Base-by-base conservation (phyloP, 2,888 invertebrate species). In the Harpagoxenus sublaevis region DNA sequence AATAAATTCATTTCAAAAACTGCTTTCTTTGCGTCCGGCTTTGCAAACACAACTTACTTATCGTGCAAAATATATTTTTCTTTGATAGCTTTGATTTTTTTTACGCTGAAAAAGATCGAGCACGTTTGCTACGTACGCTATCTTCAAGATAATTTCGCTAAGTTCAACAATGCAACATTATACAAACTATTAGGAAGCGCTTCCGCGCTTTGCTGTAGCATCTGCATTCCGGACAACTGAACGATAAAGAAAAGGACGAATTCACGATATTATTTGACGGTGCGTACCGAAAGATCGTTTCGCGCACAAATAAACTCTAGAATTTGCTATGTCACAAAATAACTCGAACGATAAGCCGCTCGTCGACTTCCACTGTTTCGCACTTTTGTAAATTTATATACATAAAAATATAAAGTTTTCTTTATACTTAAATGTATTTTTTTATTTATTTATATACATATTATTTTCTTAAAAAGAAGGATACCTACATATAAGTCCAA, bases 121-220 rank as follows among this genome's bases (percentile, higher is more conserved):
- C 12, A n/a, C 12, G n/a, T n/a, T n/a, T n/a, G n/a, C n/a, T n/a
- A n/a, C n/a, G 15, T 75, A 9, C 62, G 35, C 35, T 75, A 75
- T 75, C 75, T 62, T 2, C 75, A 75, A 75, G 63, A 48, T 63
- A 1, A 15, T 48, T n/a, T 45, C 18, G 5, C 2, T 3, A 57
- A 60, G 45, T 70, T 70, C 35, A 68, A 51, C 70, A 35, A 23
- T 12, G 35, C 35, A 35, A 45, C 0, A 23, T 60, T n/a, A 9
- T 48, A 23, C 10, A 3, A 65, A 65, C 42, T 39, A 63, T 39
- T 39, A 63, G 39, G 39, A 73, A 57, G 39, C 9, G 23, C 6
- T 23, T 39, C 39, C 53, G 23, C 2, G 0, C 9, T 57, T 57
- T 51, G 3, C 31, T 55, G 60, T 10, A 31, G 6, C 45, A 23